These are phyloP conservation scores for Volucella zonaria DNA, from an alignment of 2,888 invertebrate species.

Conservation along the genomic window DNA sequence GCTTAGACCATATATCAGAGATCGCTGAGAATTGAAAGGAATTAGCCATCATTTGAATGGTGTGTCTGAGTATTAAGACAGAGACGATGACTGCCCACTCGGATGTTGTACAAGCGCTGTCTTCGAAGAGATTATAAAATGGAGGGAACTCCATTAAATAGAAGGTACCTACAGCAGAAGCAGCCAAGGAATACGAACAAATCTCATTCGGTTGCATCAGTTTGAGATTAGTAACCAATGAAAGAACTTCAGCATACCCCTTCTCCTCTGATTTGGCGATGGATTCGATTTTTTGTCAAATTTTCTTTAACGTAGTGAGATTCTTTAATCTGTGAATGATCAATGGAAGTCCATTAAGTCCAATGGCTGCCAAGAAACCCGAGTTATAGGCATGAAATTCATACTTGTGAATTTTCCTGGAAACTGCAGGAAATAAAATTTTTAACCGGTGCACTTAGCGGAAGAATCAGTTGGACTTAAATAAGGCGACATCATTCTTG, in stretches of 20 bases:
- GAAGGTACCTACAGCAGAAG: constrained; percentile 86
- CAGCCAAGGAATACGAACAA: constrained; percentile 88
- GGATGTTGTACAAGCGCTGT: constrained; percentile 76
- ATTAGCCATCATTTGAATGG: constrained; percentile 90
- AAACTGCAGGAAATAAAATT: too few species aligned
- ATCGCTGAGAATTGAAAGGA: constrained; percentile 72
- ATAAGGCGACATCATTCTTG: too few species aligned
- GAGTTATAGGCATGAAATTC: constrained; percentile 88
- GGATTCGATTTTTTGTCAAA: constrained; percentile 75
- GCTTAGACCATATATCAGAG: constrained; percentile 76
- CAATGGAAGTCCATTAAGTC: constrained; percentile 84
- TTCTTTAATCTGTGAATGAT: constrained; percentile 83
- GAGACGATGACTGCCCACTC: constrained; percentile 84
- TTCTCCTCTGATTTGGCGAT: constrained; percentile 78
- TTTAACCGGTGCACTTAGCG: too few species aligned
- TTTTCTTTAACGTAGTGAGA: constrained; percentile 13
- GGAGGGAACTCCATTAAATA: constrained; percentile 87
- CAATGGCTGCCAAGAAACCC: constrained; percentile 87
- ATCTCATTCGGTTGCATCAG: constrained; percentile 87
- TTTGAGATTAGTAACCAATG: constrained; percentile 87
- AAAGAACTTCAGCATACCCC: constrained; percentile 75
- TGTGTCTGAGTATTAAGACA: constrained; percentile 88
- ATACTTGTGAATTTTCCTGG: constrained; percentile 87
- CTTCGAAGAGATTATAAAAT: constrained; percentile 85
- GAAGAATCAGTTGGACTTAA: too few species aligned